Evolutionary conservation across 1,140 invertebrate genomes (phyloP).

Genomic region (Cotesia glomerata): DNA sequence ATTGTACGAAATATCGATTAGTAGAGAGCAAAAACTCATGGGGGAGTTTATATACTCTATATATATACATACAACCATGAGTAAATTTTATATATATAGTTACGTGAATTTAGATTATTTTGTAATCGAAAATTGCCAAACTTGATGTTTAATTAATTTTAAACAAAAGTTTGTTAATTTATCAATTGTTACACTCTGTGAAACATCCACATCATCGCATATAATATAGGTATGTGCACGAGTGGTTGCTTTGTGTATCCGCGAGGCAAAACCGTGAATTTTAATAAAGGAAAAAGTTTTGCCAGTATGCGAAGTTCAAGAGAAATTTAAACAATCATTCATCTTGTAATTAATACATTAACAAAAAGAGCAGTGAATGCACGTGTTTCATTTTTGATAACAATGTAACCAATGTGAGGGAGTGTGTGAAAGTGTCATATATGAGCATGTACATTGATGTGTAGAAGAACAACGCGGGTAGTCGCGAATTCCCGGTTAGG

Average conservation of each 20-base stretch:
- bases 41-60: too few species aligned
- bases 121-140: background rate
- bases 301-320: background rate
- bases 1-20: background rate
- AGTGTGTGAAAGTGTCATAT: too few species aligned
- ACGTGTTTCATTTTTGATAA: too few species aligned
- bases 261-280: background rate
- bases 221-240: background rate
- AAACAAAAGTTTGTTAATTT: background rate
- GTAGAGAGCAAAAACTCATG: background rate
- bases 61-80: background rate
- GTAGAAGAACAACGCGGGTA: background rate
- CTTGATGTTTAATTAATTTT: background rate
- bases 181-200: background rate
- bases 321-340: background rate
- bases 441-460: too few species aligned
- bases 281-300: background rate
- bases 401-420: too few species aligned
- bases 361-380: background rate
- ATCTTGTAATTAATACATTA: background rate
- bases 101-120: background rate
- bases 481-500: background rate
- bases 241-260: background rate
- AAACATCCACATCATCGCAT: background rate
- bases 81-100: background rate